Conservation (phyloP, 2,888 invertebrate species). For the Helobdella robusta region DNA sequence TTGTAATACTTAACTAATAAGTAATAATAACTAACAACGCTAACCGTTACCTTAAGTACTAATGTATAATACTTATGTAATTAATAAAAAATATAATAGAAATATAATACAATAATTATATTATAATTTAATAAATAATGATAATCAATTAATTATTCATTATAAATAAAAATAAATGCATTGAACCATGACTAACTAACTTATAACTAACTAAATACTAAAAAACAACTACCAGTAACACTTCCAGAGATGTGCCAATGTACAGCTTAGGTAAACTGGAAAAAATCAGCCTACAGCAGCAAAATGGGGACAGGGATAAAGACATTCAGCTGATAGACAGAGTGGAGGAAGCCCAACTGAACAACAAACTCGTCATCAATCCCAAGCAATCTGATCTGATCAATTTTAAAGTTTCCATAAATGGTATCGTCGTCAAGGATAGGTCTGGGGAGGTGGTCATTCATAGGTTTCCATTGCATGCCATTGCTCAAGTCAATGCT, state of each 20-base stretch:
- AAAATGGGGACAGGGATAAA: slow-evolving; percentile 36
- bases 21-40: no score
- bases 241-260: slow-evolving; percentile 9
- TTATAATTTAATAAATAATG: no score
- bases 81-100: no score
- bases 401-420: slow-evolving; percentile 41
- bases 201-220: no score
- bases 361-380: slow-evolving; percentile 41
- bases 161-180: no score
- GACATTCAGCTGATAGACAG: slow-evolving; percentile 47
- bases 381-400: slow-evolving; percentile 42
- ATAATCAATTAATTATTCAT: no score
- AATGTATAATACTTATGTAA: no score
- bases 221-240: no score
- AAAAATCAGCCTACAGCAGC: neutral
- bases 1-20: no score
- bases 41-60: no score
- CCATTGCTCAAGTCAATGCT: slow-evolving; percentile 37
- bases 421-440: slow-evolving; percentile 43
- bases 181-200: no score
- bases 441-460: slow-evolving; percentile 41
- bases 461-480: slow-evolving; percentile 46
- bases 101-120: no score
- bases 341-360: slow-evolving; percentile 47
- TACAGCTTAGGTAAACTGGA: neutral